Evolutionary conservation across 2,888 invertebrate species (phyloP), one percentile per base, ranked within the genome.

Genomic region (Microplitis deprimator): DNA sequence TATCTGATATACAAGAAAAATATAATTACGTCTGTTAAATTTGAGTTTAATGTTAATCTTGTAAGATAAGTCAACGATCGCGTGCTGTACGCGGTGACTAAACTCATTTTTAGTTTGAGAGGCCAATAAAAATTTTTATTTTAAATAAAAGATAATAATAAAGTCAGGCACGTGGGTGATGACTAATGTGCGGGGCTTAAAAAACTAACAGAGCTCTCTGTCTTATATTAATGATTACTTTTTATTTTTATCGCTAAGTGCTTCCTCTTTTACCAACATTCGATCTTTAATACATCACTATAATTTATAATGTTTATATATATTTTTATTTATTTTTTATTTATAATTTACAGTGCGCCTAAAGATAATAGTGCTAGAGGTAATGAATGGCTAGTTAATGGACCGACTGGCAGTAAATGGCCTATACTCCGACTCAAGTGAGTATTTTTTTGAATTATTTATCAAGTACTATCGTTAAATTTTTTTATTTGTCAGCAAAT

Each of bases 361-460:
- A 87, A 87, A 75, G 85, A 87, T 68, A 84, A 80, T 41, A 85
- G 79, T 78, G 76, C 82, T 5, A 82, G 83, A 69, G 79, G 81
- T 76, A 89, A 85, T 82, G 89, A 90, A 77, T 90, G 89, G 89
- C 81, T 89, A 65, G 79, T 89, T 76, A 86, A 80, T 79, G 85
- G 87, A 73, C 85, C 88, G 75, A 84, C 79, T 73, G 86, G 87
- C 71, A 87, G 82, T 78, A 90, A 89, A 77, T 81, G 85, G 39
- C 83, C 88, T 62, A 81, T 89, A 77, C 79, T 90, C 71, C 86
- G 87, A 76, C 89, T 90, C 83, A 90, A 88, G 89, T 90, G 78
- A 84, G 89, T 85, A 16, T 10, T 29, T 61, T n/a, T 40, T 13
- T 64, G 17, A 29, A 17, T 76, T 71, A 0, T 65, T 29, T 64